Base-by-base conservation (phyloP, 2,113 vertebrate genomes). In the Onychostruthus taczanowskii region DNA sequence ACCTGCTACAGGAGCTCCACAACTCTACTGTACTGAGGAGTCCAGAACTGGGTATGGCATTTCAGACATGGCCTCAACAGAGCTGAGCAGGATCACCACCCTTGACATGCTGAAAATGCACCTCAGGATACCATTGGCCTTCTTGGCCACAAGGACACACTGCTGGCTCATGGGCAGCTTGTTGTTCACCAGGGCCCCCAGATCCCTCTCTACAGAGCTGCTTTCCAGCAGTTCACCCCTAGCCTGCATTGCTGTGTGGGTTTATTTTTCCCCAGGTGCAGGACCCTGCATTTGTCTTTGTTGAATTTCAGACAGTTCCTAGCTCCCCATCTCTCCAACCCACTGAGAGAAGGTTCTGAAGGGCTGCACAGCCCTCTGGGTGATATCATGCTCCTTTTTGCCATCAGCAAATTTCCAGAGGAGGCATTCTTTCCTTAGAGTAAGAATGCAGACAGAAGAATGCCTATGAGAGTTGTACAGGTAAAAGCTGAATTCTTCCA, bases 181-280 rank as follows among this genome's bases (percentile, higher is more conserved):
- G 3, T 58, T 73, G 3, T 52, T 11, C 28, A n/a, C 9, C 19
- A 39, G 77, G 24, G 7, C 2, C 3, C 3, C 15, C 31, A 8
- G 33, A 7, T 39, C 6, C 39, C 67, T 52, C 37, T 75, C 28
- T 46, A 10, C 19, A 21, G 53, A 61, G 23, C 19, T 81, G 23
- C 33, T 59, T 46, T 46, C 16, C 59, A n/a, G 33, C 10, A 39
- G 5, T 28, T 30, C 16, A 52, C 2, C 33, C 23, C 23, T 23
- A 30, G 13, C 12, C 20, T 3, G 1, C 19, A 16, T 7, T 41
- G 11, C 44, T 68, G 1, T 7, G 30, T 39, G 13, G 2, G 9
- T 2, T 61, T 41, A 6, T n/a, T 61, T 28, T 8, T 41, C 10
- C 43, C 9, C 20, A 53, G 7, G 13, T n/a, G 23, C 24, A 82